Base-by-base conservation (phyloP, 2,797 vertebrate species). In the Lycodopsis pacificus region DNA sequence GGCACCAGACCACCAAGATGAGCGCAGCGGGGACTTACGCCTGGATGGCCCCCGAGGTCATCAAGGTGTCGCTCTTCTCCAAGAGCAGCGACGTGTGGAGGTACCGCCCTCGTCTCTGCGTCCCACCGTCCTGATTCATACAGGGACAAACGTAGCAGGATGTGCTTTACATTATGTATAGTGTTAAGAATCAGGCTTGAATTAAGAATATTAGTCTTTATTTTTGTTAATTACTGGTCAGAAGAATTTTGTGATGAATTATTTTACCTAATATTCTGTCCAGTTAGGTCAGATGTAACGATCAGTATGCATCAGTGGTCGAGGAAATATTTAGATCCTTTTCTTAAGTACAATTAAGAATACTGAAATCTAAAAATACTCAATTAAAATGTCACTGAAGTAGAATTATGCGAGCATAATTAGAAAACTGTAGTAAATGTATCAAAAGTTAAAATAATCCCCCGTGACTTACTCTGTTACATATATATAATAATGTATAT, bases 71-170 rank as follows among this genome's bases (percentile, higher is more conserved):
- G 13, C 95, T 97, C 42, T 98, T 98, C 93, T 97, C 97, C 89
- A 98, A 98, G 91, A 97, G 96, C 95, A 98, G 97, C 38, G 97
- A 98, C 0, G 96, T 98, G 84, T 98, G 97, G 97, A 98, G 97
- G 97, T 98, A 91, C 66, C 27, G 9, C 22, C 7, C 38, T 20
- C 0, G 2, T 2, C 5, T 65, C 10, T 6, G 25, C 19, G 14
- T 48, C 30, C 32, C 70, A 30, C 17, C 17, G 30, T 5, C 20
- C 51, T 27, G 13, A 32, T 79, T 65, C n/a, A 48, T 17, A 25
- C 42, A 12, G 19, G 1, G 4, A 61, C 34, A 19, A 4, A 48
- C 44, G 9, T 38, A 13, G 49, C 49, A 25, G 49, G 49, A 53
- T 22, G 19, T 32, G 32, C 46, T 56, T 42, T 20, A 25, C 9